A percentile compares a stretch with the other conserved stretches of the same genome.
These are phyloP conservation scores for Eristalis pertinax DNA, from an alignment of 2,888 invertebrate species.

Conservation along the genomic window DNA sequence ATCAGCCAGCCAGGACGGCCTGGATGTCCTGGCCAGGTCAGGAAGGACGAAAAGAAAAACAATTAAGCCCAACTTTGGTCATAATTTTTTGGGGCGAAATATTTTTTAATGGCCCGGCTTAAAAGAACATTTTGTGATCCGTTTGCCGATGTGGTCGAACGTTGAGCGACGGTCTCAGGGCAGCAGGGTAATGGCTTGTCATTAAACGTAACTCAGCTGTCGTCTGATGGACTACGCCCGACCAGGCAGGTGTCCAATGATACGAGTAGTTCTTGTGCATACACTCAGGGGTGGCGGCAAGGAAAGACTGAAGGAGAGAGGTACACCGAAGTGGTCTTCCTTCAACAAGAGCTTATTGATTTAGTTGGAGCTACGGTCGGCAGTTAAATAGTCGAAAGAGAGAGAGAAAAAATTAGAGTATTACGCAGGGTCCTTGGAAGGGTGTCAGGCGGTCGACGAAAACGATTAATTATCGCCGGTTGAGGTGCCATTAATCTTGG, in stretches of 20 bases:
- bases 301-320: not conserved
- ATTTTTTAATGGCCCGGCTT: slow-evolving; percentile 32
- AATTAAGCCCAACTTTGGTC: slow-evolving; percentile 53
- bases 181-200: not conserved
- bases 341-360: not conserved
- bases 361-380: not conserved
- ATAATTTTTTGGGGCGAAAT: slow-evolving; percentile 33
- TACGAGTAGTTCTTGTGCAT: not conserved
- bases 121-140: not conserved
- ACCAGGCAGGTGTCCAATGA: not conserved
- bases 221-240: not conserved
- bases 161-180: not conserved
- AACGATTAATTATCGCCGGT: not conserved
- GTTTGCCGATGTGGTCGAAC: not conserved
- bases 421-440: not conserved
- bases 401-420: not conserved
- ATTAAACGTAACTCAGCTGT: slow-evolving; percentile 28
- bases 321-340: not conserved
- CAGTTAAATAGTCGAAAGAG: not conserved
- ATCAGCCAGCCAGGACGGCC: slow-evolving; percentile 12
- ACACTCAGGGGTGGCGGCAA: not conserved
- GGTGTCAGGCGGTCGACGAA: not conserved
- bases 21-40: not conserved
- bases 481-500: not conserved
- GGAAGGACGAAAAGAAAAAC: slow-evolving; percentile 17